Evolutionary conservation across 2,113 vertebrate species (phyloP).

Genomic region (Eudorcas thomsonii): DNA sequence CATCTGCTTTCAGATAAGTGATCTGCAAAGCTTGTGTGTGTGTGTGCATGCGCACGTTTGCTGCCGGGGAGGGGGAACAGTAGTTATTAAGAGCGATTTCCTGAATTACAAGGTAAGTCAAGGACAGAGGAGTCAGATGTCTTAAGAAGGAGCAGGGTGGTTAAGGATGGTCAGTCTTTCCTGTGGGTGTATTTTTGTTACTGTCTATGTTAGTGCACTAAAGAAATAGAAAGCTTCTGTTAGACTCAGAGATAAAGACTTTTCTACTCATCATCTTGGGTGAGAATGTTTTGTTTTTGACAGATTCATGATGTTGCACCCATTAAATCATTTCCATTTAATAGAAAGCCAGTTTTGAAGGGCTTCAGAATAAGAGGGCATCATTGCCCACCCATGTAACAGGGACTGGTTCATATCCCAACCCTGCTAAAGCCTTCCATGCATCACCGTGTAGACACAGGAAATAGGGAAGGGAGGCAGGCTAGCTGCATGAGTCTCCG

Average conservation of each 20-base stretch:
- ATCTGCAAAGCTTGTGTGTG: no score
- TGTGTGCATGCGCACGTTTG: fast-evolving
- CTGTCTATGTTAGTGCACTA: background rate
- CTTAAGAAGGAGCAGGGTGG: background rate
- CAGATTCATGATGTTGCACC: background rate
- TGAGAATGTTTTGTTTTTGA: fast-evolving
- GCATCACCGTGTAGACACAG: fast-evolving
- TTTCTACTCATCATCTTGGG: background rate
- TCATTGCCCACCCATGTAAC: fast-evolving
- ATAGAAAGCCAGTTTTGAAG: background rate
- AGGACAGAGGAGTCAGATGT: background rate
- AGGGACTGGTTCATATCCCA: fast-evolving
- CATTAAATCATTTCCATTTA: background rate
- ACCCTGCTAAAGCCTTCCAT: fast-evolving
- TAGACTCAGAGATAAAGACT: background rate
- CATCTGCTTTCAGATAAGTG: background rate
- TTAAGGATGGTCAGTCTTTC: background rate
- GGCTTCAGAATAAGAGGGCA: fast-evolving
- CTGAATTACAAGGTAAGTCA: background rate
- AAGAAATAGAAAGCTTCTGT: background rate
- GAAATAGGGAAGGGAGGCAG: fast-evolving
- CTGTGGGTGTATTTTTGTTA: background rate
- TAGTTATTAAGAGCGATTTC: fast-evolving
- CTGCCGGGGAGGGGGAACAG: background rate
- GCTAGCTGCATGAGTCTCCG: no score